Conservation (phyloP, 2,113 vertebrate species). For the Castor canadensis region DNA sequence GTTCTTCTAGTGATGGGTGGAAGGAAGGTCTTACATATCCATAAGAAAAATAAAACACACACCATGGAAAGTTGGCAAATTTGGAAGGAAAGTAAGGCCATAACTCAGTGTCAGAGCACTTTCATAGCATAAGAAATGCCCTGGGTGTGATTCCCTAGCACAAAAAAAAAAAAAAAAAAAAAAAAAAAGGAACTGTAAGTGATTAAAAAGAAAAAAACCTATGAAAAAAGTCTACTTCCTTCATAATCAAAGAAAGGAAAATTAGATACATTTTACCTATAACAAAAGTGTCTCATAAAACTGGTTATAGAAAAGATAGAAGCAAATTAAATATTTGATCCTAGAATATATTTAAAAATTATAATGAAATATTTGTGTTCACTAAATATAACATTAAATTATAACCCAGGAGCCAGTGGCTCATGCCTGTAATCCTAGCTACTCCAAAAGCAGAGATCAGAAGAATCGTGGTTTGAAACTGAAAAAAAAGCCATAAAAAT, state of each 20-base stretch:
- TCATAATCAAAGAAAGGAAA: constrained; percentile 25
- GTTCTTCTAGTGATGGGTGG: neutral
- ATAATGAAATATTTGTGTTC: neutral
- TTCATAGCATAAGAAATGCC: too few relatives aligned
- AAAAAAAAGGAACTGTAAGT: too few relatives aligned
- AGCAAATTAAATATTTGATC: neutral
- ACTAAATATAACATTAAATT: too few relatives aligned
- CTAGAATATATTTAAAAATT: neutral
- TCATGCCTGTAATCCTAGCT: too few relatives aligned
- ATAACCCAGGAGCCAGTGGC: too few relatives aligned
- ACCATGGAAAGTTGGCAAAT: neutral
- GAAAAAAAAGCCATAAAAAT: too few relatives aligned
- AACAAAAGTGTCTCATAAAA: neutral
- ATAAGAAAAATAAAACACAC: neutral
- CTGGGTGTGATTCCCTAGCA: too few relatives aligned
- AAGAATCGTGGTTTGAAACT: too few relatives aligned
- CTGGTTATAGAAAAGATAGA: neutral
- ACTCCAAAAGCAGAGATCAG: too few relatives aligned
- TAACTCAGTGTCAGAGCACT: too few relatives aligned
- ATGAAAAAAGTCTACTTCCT: neutral
- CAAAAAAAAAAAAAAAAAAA: too few relatives aligned
- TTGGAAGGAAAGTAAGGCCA: too few relatives aligned
- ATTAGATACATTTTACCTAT: neutral
- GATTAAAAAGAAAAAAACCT: neutral
- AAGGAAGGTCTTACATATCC: neutral